Evolutionary conservation across 2,113 vertebrate genomes (phyloP).

Genomic region (Orthochromis malagaraziensis): DNA sequence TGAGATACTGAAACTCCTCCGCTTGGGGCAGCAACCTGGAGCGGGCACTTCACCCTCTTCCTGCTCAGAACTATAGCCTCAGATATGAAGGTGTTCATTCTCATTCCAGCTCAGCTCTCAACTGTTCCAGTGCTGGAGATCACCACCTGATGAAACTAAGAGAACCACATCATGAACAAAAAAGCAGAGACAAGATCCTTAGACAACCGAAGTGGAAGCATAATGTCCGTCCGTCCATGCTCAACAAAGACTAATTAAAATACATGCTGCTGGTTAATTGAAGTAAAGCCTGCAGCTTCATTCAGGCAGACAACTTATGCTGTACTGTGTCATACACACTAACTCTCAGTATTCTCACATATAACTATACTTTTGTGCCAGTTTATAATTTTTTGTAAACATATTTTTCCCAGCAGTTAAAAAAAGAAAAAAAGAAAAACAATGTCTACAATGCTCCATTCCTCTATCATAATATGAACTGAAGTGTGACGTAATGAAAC

Average conservation of each 20-base stretch:
- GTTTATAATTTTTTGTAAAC: neutral
- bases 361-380: neutral
- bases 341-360: neutral
- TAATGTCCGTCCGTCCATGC: neutral
- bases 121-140: neutral
- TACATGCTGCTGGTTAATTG: neutral
- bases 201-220: rapidly evolving
- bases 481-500: neutral
- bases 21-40: neutral
- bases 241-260: neutral
- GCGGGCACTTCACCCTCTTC: neutral
- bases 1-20: neutral
- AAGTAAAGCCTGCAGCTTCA: neutral
- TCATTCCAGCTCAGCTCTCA: neutral
- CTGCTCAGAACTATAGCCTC: neutral
- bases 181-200: neutral
- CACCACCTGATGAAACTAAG: neutral
- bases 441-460: neutral
- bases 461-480: neutral
- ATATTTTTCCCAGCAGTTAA: neutral
- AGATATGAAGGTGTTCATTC: neutral
- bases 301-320: neutral
- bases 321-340: neutral
- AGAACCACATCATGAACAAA: neutral
- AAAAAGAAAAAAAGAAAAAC: neutral